These are phyloP conservation scores for Mohoua ochrocephala DNA, from an alignment of 2,113 vertebrate genomes.

Conservation along the genomic window DNA sequence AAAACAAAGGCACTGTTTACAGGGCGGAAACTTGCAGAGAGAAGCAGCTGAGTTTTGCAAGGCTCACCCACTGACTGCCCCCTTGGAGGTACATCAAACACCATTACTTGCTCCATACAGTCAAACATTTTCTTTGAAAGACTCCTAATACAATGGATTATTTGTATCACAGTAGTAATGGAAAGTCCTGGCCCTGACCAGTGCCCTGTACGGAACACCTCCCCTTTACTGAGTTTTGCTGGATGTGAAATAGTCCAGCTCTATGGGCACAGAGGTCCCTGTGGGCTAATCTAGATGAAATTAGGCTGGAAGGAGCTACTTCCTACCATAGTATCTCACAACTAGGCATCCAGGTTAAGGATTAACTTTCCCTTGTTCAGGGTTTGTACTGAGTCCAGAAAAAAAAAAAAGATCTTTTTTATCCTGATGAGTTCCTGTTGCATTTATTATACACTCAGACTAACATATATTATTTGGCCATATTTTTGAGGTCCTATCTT, in stretches of 20 bases:
- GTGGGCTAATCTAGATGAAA: background rate
- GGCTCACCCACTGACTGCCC: slow-evolving; percentile 26
- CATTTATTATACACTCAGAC: background rate
- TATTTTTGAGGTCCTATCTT: background rate
- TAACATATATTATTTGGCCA: background rate
- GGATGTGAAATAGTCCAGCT: background rate
- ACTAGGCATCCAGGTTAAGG: background rate
- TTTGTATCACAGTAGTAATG: slow-evolving; percentile 1
- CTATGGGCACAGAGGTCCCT: background rate
- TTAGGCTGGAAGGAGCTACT: background rate
- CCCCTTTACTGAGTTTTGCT: background rate
- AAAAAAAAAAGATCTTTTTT: background rate
- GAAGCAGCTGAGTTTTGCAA: slow-evolving; percentile 51
- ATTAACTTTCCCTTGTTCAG: background rate
- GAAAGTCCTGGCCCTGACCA: background rate
- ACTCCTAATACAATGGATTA: slow-evolving; percentile 1
- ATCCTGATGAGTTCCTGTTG: background rate
- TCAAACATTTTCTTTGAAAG: slow-evolving; percentile 30
- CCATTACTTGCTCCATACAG: background rate
- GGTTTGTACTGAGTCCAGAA: background rate
- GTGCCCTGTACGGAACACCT: background rate
- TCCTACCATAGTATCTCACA: background rate
- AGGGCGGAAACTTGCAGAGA: background rate
- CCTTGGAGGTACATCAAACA: slow-evolving; percentile 57
- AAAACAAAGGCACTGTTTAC: slow-evolving; percentile 50